Conservation (phyloP, 1,140 invertebrate genomes). For the Ganaspis sp. region DNA sequence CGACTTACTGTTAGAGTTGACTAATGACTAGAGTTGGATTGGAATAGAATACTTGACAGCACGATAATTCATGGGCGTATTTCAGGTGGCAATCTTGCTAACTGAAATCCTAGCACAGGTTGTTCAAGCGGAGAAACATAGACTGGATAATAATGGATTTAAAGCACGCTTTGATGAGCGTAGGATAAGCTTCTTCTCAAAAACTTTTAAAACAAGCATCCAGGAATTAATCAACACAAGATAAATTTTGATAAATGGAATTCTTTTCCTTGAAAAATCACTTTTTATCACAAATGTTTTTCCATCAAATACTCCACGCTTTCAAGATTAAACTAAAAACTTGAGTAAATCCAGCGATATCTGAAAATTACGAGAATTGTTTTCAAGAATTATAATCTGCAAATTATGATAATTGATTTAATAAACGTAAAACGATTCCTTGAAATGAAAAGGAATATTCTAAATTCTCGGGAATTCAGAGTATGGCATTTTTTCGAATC, state of each 20-base stretch:
- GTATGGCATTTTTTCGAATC: too few relatives aligned
- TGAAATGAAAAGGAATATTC: too few relatives aligned
- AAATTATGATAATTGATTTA: too few relatives aligned
- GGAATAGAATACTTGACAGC: slow-evolving; percentile 26
- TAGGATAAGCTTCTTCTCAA: not conserved
- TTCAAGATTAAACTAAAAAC: too few relatives aligned
- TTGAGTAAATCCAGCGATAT: too few relatives aligned
- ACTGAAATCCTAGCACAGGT: not conserved
- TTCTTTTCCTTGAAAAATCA: not conserved
- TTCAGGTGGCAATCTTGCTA: slow-evolving; percentile 26
- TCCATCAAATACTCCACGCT: too few relatives aligned
- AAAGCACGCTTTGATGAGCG: not conserved
- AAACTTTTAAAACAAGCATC: too few relatives aligned
- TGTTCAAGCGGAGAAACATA: not conserved
- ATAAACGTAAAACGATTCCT: too few relatives aligned
- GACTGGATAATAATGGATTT: slow-evolving; percentile 19
- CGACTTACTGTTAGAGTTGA: slow-evolving; percentile 18
- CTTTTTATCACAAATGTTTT: too few relatives aligned
- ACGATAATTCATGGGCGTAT: slow-evolving; percentile 25
- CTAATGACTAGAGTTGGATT: slow-evolving; percentile 8
- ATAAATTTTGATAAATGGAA: not conserved
- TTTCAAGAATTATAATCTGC: too few relatives aligned
- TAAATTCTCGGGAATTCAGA: too few relatives aligned
- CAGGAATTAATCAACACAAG: not conserved
- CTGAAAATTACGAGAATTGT: too few relatives aligned